Evolutionary conservation across 1,140 invertebrate genomes (phyloP), one percentile per base, ranked within the genome.

Genomic region (Macrocentrus cingulum): DNA sequence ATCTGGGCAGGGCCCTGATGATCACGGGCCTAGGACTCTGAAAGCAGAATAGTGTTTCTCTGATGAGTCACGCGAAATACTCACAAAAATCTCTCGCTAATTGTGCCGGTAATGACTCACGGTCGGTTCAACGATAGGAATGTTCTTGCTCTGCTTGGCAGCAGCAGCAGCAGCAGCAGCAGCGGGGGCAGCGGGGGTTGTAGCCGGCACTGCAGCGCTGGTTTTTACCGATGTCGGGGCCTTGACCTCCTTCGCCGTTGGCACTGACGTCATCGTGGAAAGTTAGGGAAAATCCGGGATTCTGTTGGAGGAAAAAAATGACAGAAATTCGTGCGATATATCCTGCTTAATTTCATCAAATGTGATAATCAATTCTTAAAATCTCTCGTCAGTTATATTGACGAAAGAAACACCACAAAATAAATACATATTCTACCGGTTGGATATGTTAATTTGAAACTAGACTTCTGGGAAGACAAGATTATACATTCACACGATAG

Each of bases 1-100:
- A 51, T 49, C 13, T 61, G 66, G 20, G 63, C 63, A 4, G 62
- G 56, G n/a, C n/a, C n/a, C n/a, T n/a, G 11, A 63, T 56, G 13
- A 68, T 65, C 8, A 54, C 36, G 6, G 60, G 44, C 18, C 44
- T 50, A 8, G 4, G 4, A 1, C 37, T 18, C 55, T 63, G 20
- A 13, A 29, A 59, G n/a, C 39, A 49, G 15, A 16, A 42, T 23
- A 8, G 34, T 16, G 18, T 23, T 16, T 8, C 16, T 18, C 36
- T 34, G 20, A n/a, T 25, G 11, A 48, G 13, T 3, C 3, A 32
- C 4, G 9, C 2, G 4, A 16, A 34, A 50, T 13, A 22, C 8
- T 36, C 20, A 16, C 3, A 20, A 34, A 34, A 2, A 2, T 13
- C 32, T 34, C 20, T 50, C 9, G n/a, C 3, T 37, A 11, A 36